Percentiles rank a stretch among this genome's conserved stretches.
phyloP scores from a whole-genome alignment of 1,140 invertebrate species.

The Spodoptera frugiperda region DNA sequence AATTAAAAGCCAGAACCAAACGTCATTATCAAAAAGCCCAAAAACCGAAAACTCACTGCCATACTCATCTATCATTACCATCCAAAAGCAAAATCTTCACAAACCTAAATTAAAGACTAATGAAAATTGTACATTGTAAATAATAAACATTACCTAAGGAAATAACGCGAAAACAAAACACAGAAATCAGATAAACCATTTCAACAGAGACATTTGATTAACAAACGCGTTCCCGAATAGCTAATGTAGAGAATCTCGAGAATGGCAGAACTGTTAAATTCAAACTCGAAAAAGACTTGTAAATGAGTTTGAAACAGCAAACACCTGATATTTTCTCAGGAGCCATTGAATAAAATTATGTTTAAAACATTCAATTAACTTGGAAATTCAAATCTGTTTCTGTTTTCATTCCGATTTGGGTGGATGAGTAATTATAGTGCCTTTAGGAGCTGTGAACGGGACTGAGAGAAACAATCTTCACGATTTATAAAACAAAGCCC shows the following conservation, averaged over 20 bases:
- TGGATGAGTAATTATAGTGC: neutral
- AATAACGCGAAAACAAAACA: too few species aligned
- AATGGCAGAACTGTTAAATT: constrained; percentile 8
- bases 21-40: too few species aligned
- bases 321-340: constrained; percentile 34
- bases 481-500: too few species aligned
- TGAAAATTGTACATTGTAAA: too few species aligned
- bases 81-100: too few species aligned
- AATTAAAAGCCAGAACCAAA: too few species aligned
- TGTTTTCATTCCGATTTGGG: constrained; percentile 20
- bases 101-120: too few species aligned
- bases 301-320: constrained; percentile 25
- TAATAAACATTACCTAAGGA: too few species aligned
- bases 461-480: too few species aligned
- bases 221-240: constrained; percentile 16
- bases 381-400: constrained; percentile 29
- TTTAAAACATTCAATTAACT: constrained; percentile 38
- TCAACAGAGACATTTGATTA: constrained; percentile 4
- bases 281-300: constrained; percentile 33
- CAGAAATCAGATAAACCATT: neutral
- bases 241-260: constrained; percentile 19
- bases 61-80: too few species aligned
- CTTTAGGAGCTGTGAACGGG: too few species aligned
- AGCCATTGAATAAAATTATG: constrained; percentile 37
- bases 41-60: too few species aligned